Conservation (phyloP, 2,113 vertebrate genomes). For the Rhinichthys klamathensis region DNA sequence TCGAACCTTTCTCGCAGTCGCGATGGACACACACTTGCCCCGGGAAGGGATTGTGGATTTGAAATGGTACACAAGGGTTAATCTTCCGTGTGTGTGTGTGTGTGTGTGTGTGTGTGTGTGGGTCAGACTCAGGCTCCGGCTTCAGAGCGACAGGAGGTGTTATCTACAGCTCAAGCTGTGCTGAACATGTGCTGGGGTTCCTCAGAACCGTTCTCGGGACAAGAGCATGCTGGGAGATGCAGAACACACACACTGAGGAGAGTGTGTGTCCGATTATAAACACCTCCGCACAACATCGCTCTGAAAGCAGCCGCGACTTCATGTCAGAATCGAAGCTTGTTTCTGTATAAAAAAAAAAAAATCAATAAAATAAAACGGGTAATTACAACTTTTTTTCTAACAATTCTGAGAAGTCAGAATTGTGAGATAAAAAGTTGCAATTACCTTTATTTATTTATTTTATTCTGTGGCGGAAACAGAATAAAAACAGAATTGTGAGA, state of each 20-base stretch:
- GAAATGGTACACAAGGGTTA: conserved; percentile 26
- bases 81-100: conserved; percentile 16
- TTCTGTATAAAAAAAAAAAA: no score
- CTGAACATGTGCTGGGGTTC: neutral
- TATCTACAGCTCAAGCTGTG: neutral
- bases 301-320: neutral
- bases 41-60: conserved; percentile 5
- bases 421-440: no score
- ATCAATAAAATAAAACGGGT: no score
- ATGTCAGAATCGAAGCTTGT: neutral
- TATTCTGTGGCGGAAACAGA: no score
- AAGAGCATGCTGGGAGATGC: neutral
- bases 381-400: no score
- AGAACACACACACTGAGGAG: neutral
- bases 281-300: neutral
- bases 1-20: neutral
- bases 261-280: neutral
- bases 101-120: neutral
- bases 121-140: conserved; percentile 2
- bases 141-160: conserved; percentile 9
- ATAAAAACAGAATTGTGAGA: no score
- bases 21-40: neutral
- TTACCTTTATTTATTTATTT: no score
- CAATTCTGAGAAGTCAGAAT: no score
- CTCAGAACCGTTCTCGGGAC: neutral